Base-by-base conservation (phyloP, 2,888 invertebrate genomes). In the Ennomos quercinarius region DNA sequence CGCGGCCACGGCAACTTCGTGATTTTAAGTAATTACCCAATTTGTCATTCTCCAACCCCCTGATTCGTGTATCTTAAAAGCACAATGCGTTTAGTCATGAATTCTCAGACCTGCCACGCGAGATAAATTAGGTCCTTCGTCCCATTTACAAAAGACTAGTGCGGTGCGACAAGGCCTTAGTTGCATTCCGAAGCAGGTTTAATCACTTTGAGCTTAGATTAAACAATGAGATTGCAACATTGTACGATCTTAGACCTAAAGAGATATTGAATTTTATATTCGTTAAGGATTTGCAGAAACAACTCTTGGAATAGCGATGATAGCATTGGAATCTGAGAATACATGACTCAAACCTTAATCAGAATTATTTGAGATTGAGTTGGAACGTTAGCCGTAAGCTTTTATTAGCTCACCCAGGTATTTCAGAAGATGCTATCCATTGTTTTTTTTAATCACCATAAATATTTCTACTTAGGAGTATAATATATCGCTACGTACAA, bases 151-250 rank as follows among this genome's bases (percentile, higher is more conserved):
- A 83, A 74, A 78, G 76, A 73, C 71, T 73, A 75, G 73, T 75
- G 74, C 64, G 75, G 73, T 77, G 74, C 64, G 75, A 78, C 77
- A 72, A 74, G 80, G 81, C 82, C 81, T 81, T 78, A 78, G 55
- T 73, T 69, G 74, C 84, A 89, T 88, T 86, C 85, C 86, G 72
- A 74, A 68, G 76, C 83, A 82, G 81, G 83, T 83, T 78, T 78
- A 74, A 77, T 79, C 77, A 48, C 43, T 55, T 13, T 40, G 44
- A 70, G 70, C 70, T 45, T 57, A 72, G 79, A 78, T 83, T 76
- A 77, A 78, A 83, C 79, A 78, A 77, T 76, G 71, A 64, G 71
- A 77, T 78, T 80, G 77, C 73, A 61, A 72, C 75, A 83, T 78
- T 63, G 73, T 73, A 66, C 71, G 68, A 73, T 75, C 72, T 71